These are phyloP conservation scores for Megalurothrips usitatus DNA, from an alignment of 2,888 invertebrate species.

Conservation along the genomic window DNA sequence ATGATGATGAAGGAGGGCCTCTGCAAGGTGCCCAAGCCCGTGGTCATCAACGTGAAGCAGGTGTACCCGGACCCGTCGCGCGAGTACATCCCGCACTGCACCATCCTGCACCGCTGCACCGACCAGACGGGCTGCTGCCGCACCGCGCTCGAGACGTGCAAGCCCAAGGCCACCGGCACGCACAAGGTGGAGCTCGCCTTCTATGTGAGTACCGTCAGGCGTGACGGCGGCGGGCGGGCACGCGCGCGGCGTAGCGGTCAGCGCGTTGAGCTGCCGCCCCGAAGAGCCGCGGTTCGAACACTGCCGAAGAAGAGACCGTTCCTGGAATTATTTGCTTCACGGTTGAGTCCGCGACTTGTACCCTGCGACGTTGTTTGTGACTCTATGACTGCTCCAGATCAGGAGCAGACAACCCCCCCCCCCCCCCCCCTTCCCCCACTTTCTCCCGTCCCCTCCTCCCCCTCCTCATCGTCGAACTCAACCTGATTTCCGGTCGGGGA, in stretches of 20 bases:
- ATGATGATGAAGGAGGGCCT: conserved; percentile 52
- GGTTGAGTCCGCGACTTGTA: no score
- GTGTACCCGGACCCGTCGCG: conserved; percentile 66
- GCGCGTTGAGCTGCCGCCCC: neutral
- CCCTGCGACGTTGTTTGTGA: no score
- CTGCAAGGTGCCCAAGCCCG: conserved; percentile 67
- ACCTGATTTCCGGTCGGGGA: conserved; percentile 17
- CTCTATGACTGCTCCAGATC: no score
- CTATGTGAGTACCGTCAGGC: conserved; percentile 65
- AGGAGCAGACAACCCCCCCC: no score
- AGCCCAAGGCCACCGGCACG: conserved; percentile 60
- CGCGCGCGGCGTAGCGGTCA: no score
- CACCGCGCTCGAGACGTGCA: conserved; percentile 66
- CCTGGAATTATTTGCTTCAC: no score
- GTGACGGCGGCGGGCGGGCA: no score
- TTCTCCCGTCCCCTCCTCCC: no score
- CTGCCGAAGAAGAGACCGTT: no score
- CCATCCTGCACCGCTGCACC: conserved; percentile 78
- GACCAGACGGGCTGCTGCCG: conserved; percentile 85
- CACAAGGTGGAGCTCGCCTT: conserved; percentile 68
- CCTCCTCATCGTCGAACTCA: no score
- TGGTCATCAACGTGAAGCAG: conserved; percentile 69
- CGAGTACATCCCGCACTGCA: conserved; percentile 78
- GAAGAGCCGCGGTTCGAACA: neutral
- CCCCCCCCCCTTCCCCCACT: no score